Conservation (phyloP, 2,797 vertebrate species). For the Silurus lanzhouensis region DNA sequence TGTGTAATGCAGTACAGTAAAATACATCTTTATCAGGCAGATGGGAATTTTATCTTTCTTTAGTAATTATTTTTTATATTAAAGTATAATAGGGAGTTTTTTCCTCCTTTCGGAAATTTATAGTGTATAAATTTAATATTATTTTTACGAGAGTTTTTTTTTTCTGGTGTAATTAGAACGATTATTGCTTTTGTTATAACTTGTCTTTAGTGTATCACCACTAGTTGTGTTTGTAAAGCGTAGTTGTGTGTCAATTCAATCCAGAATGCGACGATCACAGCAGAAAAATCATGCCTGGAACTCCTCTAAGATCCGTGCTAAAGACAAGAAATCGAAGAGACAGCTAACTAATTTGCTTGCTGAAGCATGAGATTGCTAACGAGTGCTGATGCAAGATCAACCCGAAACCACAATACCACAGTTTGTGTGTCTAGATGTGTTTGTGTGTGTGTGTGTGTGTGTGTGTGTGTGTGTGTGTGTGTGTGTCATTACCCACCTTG, state of each 20-base stretch:
- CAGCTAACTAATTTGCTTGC: slow-evolving; percentile 13
- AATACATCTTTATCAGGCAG: not conserved
- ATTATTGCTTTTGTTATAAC: not conserved
- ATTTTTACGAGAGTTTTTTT: not conserved
- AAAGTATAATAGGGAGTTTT: no score
- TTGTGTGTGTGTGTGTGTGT: not conserved
- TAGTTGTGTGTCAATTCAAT: not conserved
- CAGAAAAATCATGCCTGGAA: not conserved
- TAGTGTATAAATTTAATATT: not conserved
- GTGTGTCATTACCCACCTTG: not conserved
- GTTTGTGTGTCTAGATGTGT: not conserved
- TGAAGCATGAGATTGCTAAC: slow-evolving; percentile 23
- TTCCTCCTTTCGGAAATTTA: not conserved
- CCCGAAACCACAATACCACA: not conserved
- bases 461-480: slow-evolving; percentile 18
- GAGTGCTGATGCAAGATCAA: not conserved
- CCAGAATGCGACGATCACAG: not conserved
- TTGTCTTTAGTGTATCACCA: not conserved
- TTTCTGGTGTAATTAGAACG: not conserved
- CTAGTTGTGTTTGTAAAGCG: not conserved
- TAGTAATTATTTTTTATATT: no score
- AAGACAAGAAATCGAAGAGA: not conserved
- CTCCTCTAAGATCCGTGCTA: not conserved
- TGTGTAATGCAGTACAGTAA: not conserved
- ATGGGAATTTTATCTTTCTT: not conserved